Base-by-base conservation (phyloP, 1,140 invertebrate genomes). In the Cyclargus thomasi region DNA sequence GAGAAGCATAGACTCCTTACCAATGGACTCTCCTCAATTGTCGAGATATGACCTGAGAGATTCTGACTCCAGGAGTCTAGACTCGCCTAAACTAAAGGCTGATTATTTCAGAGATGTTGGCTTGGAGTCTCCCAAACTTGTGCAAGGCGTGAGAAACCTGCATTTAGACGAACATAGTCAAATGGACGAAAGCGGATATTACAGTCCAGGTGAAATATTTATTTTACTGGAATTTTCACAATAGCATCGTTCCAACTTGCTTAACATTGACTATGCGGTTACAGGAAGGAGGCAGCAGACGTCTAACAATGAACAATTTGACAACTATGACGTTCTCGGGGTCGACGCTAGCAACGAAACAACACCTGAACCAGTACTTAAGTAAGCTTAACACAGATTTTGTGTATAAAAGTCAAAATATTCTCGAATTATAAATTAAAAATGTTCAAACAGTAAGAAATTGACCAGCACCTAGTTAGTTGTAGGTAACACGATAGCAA, bases 1-100 rank as follows among this genome's bases (percentile, higher is more conserved):
- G 53, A 81, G 78, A 64, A 92, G 92, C 71, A 90, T 83, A 89
- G 93, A 90, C 81, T 92, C 83, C 73, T 86, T 86, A 65, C 90
- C 79, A 17, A 93, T 84, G 89, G 92, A 84, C 71, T 91, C 87
- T 72, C 91, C 85, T 57, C 90, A 80, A 57, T 83, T 83, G 83
- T 92, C 82, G 57, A 91, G 88, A 69, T 88, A 82, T 76, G 87
- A 84, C 76, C 71, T 82, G 29, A 76, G 78, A 64, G 88, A 84
- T 65, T 86, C 80, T 10, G 88, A 91, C 55, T 90, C 83, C 67
- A 81, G 90, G 57, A 92, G 91, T 74, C 76, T 91, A 22, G 91
- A 92, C 74, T 91, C 91, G 0, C 86, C 85, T 2, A 87, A 89
- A 68, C 75, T 86, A 16, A 86, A 84, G 68, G 79, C 86, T 53